These are phyloP conservation scores for Tridacna crocea DNA, from an alignment of 2,888 invertebrate species.

Conservation along the genomic window DNA sequence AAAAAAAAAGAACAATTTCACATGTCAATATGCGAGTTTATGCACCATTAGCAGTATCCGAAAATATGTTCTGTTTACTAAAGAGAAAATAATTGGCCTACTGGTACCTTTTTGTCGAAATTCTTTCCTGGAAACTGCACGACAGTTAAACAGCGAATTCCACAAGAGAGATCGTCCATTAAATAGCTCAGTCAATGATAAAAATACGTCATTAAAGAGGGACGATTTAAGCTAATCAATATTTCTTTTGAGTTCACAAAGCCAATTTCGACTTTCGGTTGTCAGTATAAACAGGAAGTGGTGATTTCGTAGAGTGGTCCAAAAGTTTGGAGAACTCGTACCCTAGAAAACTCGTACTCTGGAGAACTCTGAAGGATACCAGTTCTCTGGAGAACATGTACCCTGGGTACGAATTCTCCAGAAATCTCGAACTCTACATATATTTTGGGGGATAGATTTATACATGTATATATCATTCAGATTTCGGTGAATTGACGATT, in stretches of 20 bases:
- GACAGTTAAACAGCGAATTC: no score
- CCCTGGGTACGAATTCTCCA: no score
- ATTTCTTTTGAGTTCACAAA: neutral
- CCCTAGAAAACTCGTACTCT: no score
- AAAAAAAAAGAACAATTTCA: no score
- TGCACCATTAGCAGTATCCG: neutral
- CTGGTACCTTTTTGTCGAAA: neutral
- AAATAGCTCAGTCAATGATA: neutral
- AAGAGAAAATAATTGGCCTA: neutral
- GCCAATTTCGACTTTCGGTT: constrained; percentile 15
- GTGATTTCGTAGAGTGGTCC: neutral
- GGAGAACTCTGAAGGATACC: no score
- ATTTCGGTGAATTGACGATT: no score
- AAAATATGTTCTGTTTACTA: neutral
- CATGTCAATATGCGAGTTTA: neutral
- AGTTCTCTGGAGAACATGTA: no score
- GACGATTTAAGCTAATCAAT: neutral
- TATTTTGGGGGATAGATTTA: no score
- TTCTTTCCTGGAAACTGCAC: neutral
- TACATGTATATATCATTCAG: no score
- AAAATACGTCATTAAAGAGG: neutral
- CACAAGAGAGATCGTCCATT: no score
- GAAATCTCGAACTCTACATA: no score
- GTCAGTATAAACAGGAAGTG: constrained; percentile 51
- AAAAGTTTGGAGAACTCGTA: no score